A percentile compares a stretch with the other conserved stretches of the same genome.
Conservation (phyloP, 2,113 vertebrate genomes). For the Noturus placidus region DNA sequence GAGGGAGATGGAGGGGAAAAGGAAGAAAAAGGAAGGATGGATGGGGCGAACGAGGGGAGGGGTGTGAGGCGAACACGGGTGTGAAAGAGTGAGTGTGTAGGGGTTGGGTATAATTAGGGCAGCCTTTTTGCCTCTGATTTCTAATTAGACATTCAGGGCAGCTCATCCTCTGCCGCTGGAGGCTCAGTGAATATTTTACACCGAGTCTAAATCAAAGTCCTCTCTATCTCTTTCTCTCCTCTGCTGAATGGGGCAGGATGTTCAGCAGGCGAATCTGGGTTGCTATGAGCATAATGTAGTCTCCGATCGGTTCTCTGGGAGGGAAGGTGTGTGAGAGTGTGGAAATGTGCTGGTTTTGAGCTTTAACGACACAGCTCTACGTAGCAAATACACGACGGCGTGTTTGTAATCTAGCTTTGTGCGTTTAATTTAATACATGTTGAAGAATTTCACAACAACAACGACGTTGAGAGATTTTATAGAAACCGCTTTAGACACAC, state of each 20-base stretch:
- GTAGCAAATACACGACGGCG: not conserved
- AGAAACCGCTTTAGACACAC: not conserved
- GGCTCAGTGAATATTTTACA: slow-evolving; percentile 59
- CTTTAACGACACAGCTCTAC: not conserved
- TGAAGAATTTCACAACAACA: not conserved
- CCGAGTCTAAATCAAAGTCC: slow-evolving; percentile 59
- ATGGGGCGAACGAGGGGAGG: slow-evolving; percentile 7
- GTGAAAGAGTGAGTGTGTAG: slow-evolving; percentile 47
- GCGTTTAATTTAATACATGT: not conserved
- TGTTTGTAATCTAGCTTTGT: not conserved
- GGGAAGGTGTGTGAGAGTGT: slow-evolving; percentile 31
- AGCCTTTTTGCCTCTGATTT: slow-evolving; percentile 50
- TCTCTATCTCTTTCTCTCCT: slow-evolving; percentile 39
- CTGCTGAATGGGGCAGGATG: slow-evolving; percentile 53
- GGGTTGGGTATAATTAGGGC: slow-evolving; percentile 53
- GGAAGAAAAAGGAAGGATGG: slow-evolving; percentile 3
- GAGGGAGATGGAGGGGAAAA: not conserved
- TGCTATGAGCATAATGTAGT: slow-evolving; percentile 46
- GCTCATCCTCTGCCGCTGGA: slow-evolving; percentile 50
- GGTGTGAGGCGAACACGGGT: slow-evolving; percentile 36
- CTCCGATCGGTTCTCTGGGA: slow-evolving; percentile 20
- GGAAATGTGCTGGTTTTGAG: not conserved
- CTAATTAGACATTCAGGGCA: slow-evolving; percentile 63
- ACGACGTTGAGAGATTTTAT: not conserved
- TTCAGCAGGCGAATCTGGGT: slow-evolving; percentile 52